Percentiles rank a stretch among this genome's conserved stretches.
These are phyloP conservation scores for Trochalopteron elliotii DNA, from an alignment of 2,113 vertebrate genomes.

Conservation along the genomic window DNA sequence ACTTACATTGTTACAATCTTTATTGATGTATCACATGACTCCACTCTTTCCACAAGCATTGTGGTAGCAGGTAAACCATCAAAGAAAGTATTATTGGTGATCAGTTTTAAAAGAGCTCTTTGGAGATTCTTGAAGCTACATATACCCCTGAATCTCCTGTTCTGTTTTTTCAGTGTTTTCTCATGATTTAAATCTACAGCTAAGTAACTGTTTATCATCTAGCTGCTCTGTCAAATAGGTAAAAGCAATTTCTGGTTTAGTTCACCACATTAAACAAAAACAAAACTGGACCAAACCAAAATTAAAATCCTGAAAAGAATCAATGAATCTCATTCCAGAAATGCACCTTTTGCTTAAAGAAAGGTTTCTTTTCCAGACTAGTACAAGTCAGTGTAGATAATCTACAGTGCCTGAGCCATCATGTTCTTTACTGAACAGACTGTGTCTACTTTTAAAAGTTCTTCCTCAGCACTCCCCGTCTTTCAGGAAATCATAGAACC, in stretches of 20 bases:
- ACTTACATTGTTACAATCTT: background rate
- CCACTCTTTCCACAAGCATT: background rate
- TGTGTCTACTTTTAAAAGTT: background rate
- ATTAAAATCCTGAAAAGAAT: background rate
- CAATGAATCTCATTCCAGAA: background rate
- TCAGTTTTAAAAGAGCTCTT: background rate
- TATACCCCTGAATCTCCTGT: background rate
- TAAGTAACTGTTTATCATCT: background rate
- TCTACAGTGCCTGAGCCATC: background rate
- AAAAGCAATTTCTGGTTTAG: background rate
- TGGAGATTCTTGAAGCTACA: background rate
- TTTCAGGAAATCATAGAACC: background rate
- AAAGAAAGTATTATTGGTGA: background rate
- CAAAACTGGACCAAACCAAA: background rate
- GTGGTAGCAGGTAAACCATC: background rate
- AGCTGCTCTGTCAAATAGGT: background rate
- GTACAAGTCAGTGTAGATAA: background rate
- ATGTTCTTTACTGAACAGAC: background rate
- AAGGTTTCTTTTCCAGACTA: background rate
- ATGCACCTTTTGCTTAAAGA: background rate
- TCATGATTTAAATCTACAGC: background rate
- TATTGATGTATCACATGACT: background rate
- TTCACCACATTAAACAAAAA: background rate
- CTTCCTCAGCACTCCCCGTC: background rate
- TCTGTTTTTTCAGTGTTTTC: background rate